Percentiles rank a stretch among this genome's conserved stretches.
These are phyloP conservation scores for Apteryx owenii DNA, from an alignment of 2,113 vertebrate species.

Conservation along the genomic window DNA sequence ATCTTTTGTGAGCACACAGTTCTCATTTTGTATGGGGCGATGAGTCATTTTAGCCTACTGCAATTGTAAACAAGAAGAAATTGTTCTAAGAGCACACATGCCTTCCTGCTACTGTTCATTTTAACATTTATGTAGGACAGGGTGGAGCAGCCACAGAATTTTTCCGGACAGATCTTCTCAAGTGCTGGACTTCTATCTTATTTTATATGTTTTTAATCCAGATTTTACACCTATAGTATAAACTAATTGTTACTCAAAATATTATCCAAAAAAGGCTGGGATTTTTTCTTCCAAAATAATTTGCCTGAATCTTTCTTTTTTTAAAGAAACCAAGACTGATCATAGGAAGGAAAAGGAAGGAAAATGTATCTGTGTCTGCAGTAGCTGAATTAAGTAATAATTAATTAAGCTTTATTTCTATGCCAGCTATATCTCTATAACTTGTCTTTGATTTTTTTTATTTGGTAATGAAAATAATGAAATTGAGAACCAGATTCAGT, in stretches of 20 bases:
- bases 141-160: slow-evolving; percentile 40
- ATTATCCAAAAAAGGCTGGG: neutral
- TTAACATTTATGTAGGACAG: slow-evolving; percentile 28
- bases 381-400: neutral
- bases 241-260: neutral
- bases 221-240: neutral
- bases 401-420: neutral
- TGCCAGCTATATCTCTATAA: neutral
- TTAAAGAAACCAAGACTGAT: neutral
- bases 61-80: slow-evolving; percentile 63
- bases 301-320: neutral
- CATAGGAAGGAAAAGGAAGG: neutral
- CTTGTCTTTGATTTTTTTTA: neutral
- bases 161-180: slow-evolving; percentile 8
- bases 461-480: neutral
- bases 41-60: slow-evolving; percentile 58
- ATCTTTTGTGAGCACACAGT: slow-evolving; percentile 12
- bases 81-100: slow-evolving; percentile 46
- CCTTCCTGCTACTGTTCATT: slow-evolving; percentile 47
- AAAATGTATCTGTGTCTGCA: neutral
- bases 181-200: neutral
- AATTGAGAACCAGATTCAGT: neutral
- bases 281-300: neutral
- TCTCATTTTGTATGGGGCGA: neutral
- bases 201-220: neutral